phyloP scores from a whole-genome alignment of 2,888 invertebrate genomes.

The Pheosia tremula region DNA sequence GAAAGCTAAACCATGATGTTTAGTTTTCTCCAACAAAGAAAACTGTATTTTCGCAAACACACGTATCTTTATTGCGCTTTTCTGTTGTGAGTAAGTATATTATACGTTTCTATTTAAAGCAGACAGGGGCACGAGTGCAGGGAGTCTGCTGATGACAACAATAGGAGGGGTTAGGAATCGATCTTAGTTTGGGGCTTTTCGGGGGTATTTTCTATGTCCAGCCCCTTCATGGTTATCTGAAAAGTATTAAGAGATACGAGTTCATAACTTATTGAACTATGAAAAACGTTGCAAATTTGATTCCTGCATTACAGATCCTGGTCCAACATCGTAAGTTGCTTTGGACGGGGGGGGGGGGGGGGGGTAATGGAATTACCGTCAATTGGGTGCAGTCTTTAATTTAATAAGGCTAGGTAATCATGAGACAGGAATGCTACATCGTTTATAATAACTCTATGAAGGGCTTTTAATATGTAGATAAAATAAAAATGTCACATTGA shows the following conservation, averaged over 20 bases:
- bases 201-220: not conserved
- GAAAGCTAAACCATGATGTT: not conserved
- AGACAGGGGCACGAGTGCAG: constrained; percentile 24
- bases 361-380: too few species aligned
- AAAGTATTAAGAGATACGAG: not conserved
- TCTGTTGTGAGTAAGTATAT: not conserved
- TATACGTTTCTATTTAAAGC: constrained; percentile 56
- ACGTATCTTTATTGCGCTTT: not conserved
- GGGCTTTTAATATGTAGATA: too few species aligned
- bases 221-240: not conserved
- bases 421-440: too few species aligned
- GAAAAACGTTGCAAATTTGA: too few species aligned
- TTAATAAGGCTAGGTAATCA: too few species aligned
- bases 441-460: too few species aligned
- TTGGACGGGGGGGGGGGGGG: too few species aligned
- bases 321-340: too few species aligned
- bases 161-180: constrained; percentile 30
- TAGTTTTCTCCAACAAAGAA: not conserved
- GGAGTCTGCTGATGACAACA: constrained; percentile 39
- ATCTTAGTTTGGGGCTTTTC: not conserved
- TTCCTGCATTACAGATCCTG: too few species aligned
- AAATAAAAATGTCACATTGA: too few species aligned
- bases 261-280: too few species aligned
- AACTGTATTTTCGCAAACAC: not conserved
- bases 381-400: too few species aligned